These are phyloP conservation scores for Abrostola tripartita DNA, from an alignment of 2,888 invertebrate species.

Conservation along the genomic window DNA sequence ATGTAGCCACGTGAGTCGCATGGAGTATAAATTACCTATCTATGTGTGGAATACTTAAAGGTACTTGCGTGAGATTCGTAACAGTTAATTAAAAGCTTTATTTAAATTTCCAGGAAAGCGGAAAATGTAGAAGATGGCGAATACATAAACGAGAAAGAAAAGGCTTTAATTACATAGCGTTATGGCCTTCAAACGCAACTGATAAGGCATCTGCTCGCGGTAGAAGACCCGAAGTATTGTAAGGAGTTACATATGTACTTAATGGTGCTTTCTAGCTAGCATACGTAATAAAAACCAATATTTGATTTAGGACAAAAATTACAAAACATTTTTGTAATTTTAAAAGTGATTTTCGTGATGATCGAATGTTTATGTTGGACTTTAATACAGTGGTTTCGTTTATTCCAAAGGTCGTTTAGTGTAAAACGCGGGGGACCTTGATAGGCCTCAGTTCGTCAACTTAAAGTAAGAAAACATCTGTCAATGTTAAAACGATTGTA, in stretches of 20 bases:
- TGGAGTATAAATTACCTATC: no score
- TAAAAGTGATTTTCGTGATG: constrained; percentile 5
- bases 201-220: constrained; percentile 6
- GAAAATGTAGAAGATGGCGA: constrained; percentile 57
- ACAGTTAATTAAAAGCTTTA: neutral
- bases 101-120: constrained; percentile 56
- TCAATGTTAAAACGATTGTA: constrained; percentile 10
- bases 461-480: neutral
- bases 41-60: no score
- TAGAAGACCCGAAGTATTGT: constrained; percentile 26
- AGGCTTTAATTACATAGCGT: constrained; percentile 45
- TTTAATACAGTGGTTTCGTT: neutral
- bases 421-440: neutral
- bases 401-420: neutral
- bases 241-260: constrained; percentile 38
- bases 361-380: neutral
- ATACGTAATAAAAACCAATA: constrained; percentile 24
- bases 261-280: constrained; percentile 39
- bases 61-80: no score
- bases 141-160: constrained; percentile 61
- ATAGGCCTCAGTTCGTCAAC: neutral
- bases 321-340: constrained; percentile 33
- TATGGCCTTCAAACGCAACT: neutral
- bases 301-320: constrained; percentile 5
- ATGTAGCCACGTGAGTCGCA: no score